Percentiles rank a stretch among this genome's conserved stretches.
These are phyloP conservation scores for Polietes domitor DNA, from an alignment of 2,888 invertebrate genomes.

Conservation along the genomic window DNA sequence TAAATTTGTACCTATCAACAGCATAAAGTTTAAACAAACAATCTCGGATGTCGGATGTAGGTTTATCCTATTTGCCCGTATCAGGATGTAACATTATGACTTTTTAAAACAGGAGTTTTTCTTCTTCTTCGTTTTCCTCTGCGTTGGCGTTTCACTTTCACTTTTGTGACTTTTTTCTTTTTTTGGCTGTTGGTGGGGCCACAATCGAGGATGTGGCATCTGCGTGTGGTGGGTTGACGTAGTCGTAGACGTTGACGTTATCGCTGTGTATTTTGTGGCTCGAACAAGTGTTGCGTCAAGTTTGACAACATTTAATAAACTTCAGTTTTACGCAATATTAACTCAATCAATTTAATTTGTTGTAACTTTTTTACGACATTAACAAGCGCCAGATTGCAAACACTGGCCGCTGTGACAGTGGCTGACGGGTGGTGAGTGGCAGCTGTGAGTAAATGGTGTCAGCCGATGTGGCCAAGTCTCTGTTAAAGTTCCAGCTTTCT, in stretches of 20 bases:
- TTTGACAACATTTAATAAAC: constrained; percentile 66
- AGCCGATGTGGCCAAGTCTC: not conserved
- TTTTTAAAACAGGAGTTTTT: constrained; percentile 16
- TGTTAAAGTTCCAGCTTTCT: not conserved
- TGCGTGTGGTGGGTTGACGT: too few species aligned
- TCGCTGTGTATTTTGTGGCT: constrained; percentile 9
- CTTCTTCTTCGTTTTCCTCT: too few species aligned
- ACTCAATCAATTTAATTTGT: constrained; percentile 67
- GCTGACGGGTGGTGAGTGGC: not conserved
- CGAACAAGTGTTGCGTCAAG: constrained; percentile 58
- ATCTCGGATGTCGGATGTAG: not conserved
- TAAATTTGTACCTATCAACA: constrained; percentile 52
- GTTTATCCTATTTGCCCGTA: not conserved
- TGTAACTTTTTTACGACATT: constrained; percentile 58
- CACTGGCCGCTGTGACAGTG: not conserved
- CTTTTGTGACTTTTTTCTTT: not conserved
- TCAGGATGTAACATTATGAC: constrained; percentile 32
- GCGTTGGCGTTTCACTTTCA: constrained; percentile 1
- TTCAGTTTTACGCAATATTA: constrained; percentile 68
- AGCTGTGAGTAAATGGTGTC: not conserved
- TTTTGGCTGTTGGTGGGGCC: not conserved
- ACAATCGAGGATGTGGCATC: too few species aligned
- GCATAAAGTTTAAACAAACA: constrained; percentile 33
- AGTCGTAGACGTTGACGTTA: not conserved
- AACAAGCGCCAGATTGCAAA: constrained; percentile 47